phyloP scores from a whole-genome alignment of 2,888 invertebrate species.

The Monochamus alternatus region DNA sequence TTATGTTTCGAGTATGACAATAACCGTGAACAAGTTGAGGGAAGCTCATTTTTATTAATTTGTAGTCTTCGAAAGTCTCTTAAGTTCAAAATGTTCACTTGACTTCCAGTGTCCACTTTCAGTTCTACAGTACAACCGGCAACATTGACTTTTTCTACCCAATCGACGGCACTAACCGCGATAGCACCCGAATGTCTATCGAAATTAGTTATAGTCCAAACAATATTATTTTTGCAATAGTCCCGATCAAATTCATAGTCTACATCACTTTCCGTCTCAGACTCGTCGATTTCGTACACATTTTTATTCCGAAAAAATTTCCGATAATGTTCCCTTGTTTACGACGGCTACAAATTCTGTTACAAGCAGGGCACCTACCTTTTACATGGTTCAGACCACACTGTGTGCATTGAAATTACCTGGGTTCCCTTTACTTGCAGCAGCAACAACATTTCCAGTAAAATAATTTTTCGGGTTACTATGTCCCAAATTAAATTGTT shows the following conservation, averaged over 20 bases:
- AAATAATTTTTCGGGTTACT: not conserved
- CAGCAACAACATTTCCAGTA: not conserved
- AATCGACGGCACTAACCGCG: not conserved
- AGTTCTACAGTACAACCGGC: not conserved
- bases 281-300: not conserved
- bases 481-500: not conserved
- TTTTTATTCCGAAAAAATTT: slow-evolving; percentile 12
- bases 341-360: not conserved
- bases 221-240: not conserved
- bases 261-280: not conserved
- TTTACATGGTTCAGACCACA: not conserved
- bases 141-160: not conserved
- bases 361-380: slow-evolving; percentile 3
- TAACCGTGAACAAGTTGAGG: not conserved
- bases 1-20: not conserved
- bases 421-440: not conserved
- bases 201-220: not conserved
- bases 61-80: not conserved
- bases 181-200: not conserved
- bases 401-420: not conserved
- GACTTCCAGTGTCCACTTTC: not conserved
- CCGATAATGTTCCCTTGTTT: slow-evolving; percentile 11
- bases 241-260: not conserved
- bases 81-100: not conserved
- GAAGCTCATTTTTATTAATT: not conserved